Percentiles rank a stretch among this genome's conserved stretches.
phyloP scores from a whole-genome alignment of 2,797 vertebrate species.

The Malurus splendens region DNA sequence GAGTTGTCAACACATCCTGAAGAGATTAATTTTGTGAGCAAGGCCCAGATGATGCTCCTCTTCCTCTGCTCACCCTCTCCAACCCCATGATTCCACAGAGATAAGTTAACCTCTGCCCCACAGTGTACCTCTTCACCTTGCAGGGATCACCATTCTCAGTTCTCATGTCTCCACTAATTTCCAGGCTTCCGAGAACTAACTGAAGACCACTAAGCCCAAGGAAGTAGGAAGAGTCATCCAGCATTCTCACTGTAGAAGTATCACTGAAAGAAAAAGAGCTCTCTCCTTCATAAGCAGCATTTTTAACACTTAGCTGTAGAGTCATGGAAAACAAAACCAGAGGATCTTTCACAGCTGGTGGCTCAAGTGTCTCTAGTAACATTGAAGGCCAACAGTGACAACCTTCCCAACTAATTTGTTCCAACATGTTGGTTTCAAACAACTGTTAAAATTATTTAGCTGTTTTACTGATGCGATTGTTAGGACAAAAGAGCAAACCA shows the following conservation, averaged over 20 bases:
- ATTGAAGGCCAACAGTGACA: not conserved
- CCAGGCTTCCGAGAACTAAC: not conserved
- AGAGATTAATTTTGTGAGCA: not conserved
- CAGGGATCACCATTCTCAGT: not conserved
- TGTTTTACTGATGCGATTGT: not conserved
- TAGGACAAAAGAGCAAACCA: not conserved
- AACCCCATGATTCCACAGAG: not conserved
- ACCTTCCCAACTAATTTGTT: not conserved
- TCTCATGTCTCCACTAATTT: not conserved
- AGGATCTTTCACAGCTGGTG: not conserved
- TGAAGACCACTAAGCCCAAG: not conserved
- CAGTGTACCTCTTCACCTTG: not conserved
- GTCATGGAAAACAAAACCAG: not conserved
- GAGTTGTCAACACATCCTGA: not conserved
- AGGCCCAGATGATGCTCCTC: not conserved
- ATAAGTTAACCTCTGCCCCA: not conserved
- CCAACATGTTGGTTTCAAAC: not conserved
- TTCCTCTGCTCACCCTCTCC: not conserved
- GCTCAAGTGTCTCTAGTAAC: not conserved
- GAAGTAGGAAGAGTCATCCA: not conserved
- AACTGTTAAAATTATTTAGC: constrained; percentile 1
- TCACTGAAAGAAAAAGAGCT: not conserved
- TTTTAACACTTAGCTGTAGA: not conserved
- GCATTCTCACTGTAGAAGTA: not conserved
- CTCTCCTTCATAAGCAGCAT: not conserved